Percentiles rank a stretch among this genome's conserved stretches.
Conservation (phyloP, 2,797 vertebrate genomes). For the Margarornis squamiger region DNA sequence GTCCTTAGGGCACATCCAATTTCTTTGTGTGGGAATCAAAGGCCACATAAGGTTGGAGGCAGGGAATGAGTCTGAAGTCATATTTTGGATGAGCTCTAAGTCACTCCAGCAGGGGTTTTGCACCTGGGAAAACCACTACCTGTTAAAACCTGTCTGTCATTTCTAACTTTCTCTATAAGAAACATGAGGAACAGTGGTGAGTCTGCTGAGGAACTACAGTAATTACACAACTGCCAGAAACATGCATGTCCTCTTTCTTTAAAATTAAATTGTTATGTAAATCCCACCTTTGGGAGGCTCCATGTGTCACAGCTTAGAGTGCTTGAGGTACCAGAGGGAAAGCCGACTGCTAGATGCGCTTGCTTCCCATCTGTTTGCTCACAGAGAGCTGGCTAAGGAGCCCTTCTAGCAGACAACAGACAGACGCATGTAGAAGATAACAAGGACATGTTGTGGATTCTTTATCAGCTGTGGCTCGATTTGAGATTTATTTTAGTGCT, state of each 20-base stretch:
- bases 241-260: neutral
- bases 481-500: conserved; percentile 10
- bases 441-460: neutral
- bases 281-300: neutral
- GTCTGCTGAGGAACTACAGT: conserved; percentile 1
- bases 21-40: neutral
- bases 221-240: conserved; percentile 32
- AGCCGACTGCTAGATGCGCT: neutral
- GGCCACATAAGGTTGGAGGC: neutral
- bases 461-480: neutral
- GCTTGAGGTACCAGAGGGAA: neutral
- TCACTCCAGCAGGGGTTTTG: neutral
- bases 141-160: neutral
- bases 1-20: neutral
- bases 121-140: neutral
- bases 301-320: conserved; percentile 4
- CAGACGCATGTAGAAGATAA: neutral
- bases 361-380: neutral
- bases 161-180: neutral
- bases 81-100: neutral
- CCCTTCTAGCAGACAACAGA: neutral
- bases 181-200: neutral
- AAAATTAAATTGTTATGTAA: conserved; percentile 63
- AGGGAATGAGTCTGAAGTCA: neutral
- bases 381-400: neutral